Evolutionary conservation across 2,113 vertebrate genomes (phyloP), one percentile per base, ranked within the genome.

Genomic region (Alces alces): DNA sequence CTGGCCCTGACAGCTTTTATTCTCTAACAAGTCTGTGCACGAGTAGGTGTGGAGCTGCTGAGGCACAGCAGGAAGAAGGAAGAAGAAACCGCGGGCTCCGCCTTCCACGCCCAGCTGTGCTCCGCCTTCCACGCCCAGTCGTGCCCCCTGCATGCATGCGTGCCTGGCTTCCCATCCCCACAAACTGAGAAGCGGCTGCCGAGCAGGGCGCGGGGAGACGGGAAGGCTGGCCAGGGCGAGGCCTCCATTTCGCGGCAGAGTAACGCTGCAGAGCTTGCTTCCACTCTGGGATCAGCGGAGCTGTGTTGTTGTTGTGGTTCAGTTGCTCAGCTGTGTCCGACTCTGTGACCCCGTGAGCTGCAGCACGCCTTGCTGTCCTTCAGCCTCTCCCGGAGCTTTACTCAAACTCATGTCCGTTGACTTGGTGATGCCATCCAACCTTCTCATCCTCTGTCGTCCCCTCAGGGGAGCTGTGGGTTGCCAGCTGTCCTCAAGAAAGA

Each of bases 91-190:
- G 6, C 8, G 6, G 8, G 54, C 43, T 36, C 55, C 47, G 45
- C 45, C 45, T 47, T 12, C 78, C 55, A 16, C 54, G 43, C 58
- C 57, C 43, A 60, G n/a, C 45, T 10, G 45, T 10, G 54, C 43
- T 36, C 55, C 47, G 47, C 19, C 64, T 43, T 15, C 82, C 55
- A 19, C 54, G 36, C 58, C 58, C 43, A 60, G n/a, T 28, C 21
- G 60, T 54, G 82, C 86, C 33, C 36, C 27, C 50, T 1, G 1
- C 4, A 57, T 1, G 1, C 4, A 52, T 86, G 96, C 93, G 79
- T 79, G 96, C 95, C 50, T 11, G 9, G 43, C 86, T 91, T 61
- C 91, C 89, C 73, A 14, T 57, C 61, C 84, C 28, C 39, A 8
- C 66, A 2, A 19, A 85, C 21, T 30, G 88, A 79, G 73, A 70